Evolutionary conservation across 2,113 vertebrate genomes (phyloP), one percentile per base, ranked within the genome.

Genomic region (Psephotus haematonotus): DNA sequence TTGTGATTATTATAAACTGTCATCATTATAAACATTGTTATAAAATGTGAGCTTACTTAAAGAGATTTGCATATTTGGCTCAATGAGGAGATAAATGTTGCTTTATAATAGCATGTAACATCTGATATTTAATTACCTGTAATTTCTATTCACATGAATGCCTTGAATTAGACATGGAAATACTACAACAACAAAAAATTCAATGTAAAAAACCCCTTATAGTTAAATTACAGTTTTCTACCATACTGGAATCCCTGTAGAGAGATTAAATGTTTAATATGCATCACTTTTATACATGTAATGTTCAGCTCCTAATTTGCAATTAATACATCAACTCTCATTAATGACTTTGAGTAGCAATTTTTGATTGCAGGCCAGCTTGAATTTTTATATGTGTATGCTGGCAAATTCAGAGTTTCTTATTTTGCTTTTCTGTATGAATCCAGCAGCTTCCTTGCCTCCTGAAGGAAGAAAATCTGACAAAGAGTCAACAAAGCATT

Each of bases 201-300:
- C 13, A 47, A n/a, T 6, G 1, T 39, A 39, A 44, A 70, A 39
- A 47, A 3, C 0, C 0, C 33, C 13, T 1, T 22, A 23, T 6
- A 5, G 14, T 49, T 67, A 81, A 57, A 39, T 75, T 37, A 33
- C 2, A 17, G 2, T 43, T 89, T 81, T 74, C 20, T 62, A 39
- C 19, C 6, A 25, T 46, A 52, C 13, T 46, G 28, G 13, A 37
- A 41, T 52, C 76, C 7, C 20, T 68, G 5, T 24, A 79, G 9
- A 77, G 35, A 93, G 9, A 53, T 44, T 9, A 8, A 44, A 64
- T 53, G 41, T 29, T 12, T 17, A n/a, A 59, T n/a, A 59, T 16
- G 33, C 33, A 59, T 59, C 22, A 13, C 22, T 59, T 59, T 35
- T 59, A 59, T 59, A 33, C 33, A n/a, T n/a, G 33, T 35, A 23